Conservation (phyloP, 2,888 invertebrate genomes). For the Drosophila leonis region DNA sequence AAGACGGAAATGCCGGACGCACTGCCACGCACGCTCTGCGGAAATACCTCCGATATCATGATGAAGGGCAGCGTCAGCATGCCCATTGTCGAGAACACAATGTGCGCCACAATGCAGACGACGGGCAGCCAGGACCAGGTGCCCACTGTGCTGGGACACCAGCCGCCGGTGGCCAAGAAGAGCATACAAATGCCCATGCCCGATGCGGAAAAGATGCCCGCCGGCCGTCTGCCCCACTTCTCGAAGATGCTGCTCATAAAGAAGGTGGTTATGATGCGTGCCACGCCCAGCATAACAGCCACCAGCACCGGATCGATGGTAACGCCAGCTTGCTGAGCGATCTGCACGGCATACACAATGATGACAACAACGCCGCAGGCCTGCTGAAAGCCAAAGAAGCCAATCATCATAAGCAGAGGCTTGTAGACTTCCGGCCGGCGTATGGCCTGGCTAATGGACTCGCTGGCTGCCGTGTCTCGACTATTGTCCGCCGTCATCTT, state of each 20-base stretch:
- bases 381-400: constrained; percentile 89
- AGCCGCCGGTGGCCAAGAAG: constrained; percentile 86
- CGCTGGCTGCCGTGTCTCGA: constrained; percentile 71
- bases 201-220: constrained; percentile 89
- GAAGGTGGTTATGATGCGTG: constrained; percentile 88
- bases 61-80: constrained; percentile 90
- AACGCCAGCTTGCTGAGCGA: constrained; percentile 88
- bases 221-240: constrained; percentile 87
- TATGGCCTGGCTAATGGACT: constrained; percentile 75
- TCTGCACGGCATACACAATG: constrained; percentile 90
- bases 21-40: constrained; percentile 88
- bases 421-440: constrained; percentile 84
- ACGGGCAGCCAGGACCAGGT: constrained; percentile 77
- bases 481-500: constrained; percentile 78
- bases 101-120: constrained; percentile 82
- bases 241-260: constrained; percentile 88
- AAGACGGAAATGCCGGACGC: constrained; percentile 89
- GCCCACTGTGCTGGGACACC: constrained; percentile 81
- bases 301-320: constrained; percentile 89
- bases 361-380: constrained; percentile 91
- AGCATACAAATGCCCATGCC: constrained; percentile 88
- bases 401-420: constrained; percentile 86
- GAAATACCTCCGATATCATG: constrained; percentile 91
- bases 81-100: constrained; percentile 86
- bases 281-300: constrained; percentile 89